Base-by-base conservation (phyloP, 2,888 invertebrate genomes). In the Amphipoea oculea region DNA sequence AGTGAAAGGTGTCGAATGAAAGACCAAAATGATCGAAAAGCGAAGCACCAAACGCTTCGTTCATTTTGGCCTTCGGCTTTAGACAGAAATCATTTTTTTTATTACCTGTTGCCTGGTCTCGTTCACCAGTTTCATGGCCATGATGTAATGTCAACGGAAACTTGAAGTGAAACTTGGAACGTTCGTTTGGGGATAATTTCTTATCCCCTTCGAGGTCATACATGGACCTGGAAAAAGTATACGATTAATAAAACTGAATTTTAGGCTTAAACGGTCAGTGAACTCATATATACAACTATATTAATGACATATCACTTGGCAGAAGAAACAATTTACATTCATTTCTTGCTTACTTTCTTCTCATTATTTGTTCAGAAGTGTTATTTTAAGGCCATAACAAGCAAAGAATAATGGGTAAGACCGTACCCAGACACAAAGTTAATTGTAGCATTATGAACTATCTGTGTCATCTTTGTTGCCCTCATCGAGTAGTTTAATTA, bases 131-230 rank as follows among this genome's bases (percentile, higher is more conserved):
- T 0, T 95, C 96, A 2, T 92, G 88, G 0, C 90, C 88, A 69
- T 94, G 94, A 45, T 95, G 93, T 0, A 92, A 87, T 0, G 93
- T 90, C 1, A 93, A 86, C 0, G 96, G 95, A 20, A 96, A 95
- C 86, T 95, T 96, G 84, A 96, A 96, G 67, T 93, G 92, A 82
- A 99, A 99, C 92, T 98, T 98, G 87, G 98, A 97, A 76, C 98
- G 98, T 91, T 98, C 98, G 84, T 97, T 97, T 70, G 98, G 98
- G 0, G 98, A 97, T 48, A 97, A 96, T 83, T 97, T 97, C 66
- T 94, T 95, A 68, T 97, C 97, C 0, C 95, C 93, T 3, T 96
- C 97, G 79, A 98, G 93, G 89, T 98, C 97, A 73, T 96, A 97
- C 98, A 98, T 98, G 0, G 98, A 97, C 73, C 95, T 94, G 84